phyloP scores from a whole-genome alignment of 2,797 vertebrate genomes.

The Sebastes oblongus region DNA sequence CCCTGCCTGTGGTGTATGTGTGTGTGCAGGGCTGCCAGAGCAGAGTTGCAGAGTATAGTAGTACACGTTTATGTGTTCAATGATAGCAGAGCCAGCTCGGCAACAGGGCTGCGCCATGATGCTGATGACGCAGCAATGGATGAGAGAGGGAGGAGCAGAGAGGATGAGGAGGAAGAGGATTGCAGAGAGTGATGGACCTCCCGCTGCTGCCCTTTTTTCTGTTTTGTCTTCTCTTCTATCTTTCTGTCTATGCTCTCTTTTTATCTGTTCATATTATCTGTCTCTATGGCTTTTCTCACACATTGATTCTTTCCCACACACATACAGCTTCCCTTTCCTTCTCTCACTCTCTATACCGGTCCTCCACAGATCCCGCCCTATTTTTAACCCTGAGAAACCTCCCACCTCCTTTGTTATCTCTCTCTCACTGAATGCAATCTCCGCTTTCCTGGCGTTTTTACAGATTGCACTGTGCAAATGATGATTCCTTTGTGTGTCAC shows the following conservation, averaged over 20 bases:
- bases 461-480: neutral
- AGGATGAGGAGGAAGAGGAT: neutral
- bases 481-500: neutral
- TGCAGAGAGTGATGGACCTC: neutral
- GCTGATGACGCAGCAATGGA: conserved; percentile 20
- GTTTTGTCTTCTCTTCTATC: neutral
- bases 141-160: neutral
- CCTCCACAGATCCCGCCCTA: neutral
- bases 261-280: neutral
- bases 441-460: neutral
- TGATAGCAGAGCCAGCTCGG: conserved; percentile 8
- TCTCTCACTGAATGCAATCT: neutral
- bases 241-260: neutral
- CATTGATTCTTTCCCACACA: neutral
- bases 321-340: neutral
- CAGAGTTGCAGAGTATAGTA: neutral
- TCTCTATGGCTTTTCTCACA: neutral
- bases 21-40: neutral
- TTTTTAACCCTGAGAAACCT: conserved; percentile 16
- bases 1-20: neutral
- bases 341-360: neutral
- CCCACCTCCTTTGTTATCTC: neutral
- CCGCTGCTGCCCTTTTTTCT: neutral
- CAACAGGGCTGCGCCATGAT: conserved; percentile 38
- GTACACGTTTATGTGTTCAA: neutral